These are phyloP conservation scores for Balaenoptera acutorostrata DNA, from an alignment of 2,113 vertebrate genomes.

Conservation along the genomic window DNA sequence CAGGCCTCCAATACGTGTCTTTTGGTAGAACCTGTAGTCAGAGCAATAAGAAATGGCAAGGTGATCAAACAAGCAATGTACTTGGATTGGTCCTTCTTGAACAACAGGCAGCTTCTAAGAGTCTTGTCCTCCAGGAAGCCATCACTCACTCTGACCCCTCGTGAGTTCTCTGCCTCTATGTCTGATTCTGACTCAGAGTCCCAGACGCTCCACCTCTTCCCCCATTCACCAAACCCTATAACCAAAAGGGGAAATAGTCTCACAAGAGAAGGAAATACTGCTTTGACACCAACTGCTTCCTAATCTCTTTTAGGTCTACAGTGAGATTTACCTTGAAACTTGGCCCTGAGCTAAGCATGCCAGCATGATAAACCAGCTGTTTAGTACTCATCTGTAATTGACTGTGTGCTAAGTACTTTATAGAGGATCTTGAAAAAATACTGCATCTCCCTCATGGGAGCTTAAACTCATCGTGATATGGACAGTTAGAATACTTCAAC, in stretches of 20 bases:
- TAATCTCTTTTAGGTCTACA: background rate
- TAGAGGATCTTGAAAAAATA: background rate
- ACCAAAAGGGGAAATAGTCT: background rate
- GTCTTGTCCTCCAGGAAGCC: background rate
- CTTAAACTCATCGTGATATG: background rate
- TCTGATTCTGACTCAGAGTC: background rate
- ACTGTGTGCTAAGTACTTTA: background rate
- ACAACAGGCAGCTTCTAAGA: background rate
- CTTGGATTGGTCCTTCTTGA: background rate
- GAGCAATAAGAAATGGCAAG: slow-evolving; percentile 34
- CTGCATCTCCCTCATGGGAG: background rate
- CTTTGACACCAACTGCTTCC: background rate
- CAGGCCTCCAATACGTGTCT: slow-evolving; percentile 83
- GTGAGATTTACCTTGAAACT: slow-evolving; percentile 25
- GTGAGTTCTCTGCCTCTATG: background rate
- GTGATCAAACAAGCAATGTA: background rate
- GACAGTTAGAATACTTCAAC: background rate
- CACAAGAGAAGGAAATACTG: background rate
- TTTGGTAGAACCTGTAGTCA: slow-evolving; percentile 85
- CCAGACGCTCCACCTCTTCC: background rate
- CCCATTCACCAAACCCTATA: background rate
- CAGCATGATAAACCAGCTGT: background rate
- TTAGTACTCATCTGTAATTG: background rate
- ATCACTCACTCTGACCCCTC: background rate
- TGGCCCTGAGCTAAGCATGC: background rate